Conservation (phyloP, 2,797 vertebrate genomes). For the Tolypeutes matacus region DNA sequence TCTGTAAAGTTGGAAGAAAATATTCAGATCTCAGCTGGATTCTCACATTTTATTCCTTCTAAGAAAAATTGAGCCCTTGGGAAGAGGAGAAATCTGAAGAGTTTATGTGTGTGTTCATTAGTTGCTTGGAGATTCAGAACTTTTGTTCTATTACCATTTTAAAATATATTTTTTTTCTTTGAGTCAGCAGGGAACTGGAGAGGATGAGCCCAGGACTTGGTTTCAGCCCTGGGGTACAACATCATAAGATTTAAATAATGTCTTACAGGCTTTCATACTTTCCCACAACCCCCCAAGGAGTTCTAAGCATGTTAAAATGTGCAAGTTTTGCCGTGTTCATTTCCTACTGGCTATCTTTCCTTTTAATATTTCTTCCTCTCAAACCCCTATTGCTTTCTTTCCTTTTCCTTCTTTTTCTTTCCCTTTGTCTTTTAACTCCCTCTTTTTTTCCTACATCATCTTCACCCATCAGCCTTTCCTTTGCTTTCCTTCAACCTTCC, state of each 20-base stretch:
- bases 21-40: conserved; percentile 49
- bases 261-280: conserved; percentile 43
- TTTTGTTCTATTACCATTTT: conserved; percentile 82
- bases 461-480: background rate
- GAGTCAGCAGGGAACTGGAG: conserved; percentile 77
- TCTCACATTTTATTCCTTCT: conserved; percentile 68
- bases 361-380: conserved; percentile 9
- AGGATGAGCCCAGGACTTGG: conserved; percentile 78
- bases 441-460: background rate
- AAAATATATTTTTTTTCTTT: conserved; percentile 75
- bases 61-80: conserved; percentile 65
- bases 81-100: conserved; percentile 71
- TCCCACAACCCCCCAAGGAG: conserved; percentile 47
- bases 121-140: conserved; percentile 84
- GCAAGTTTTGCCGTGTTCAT: conserved; percentile 53
- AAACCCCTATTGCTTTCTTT: background rate
- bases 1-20: background rate
- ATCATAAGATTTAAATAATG: conserved; percentile 83
- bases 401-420: background rate
- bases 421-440: background rate
- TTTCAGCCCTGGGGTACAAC: conserved; percentile 80
- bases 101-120: conserved; percentile 78
- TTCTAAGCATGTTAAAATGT: conserved; percentile 73
- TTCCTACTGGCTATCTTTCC: conserved; percentile 43
- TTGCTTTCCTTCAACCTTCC: background rate